Evolutionary conservation across 1,140 invertebrate species (phyloP), one percentile per base, ranked within the genome.

Genomic region (Alviniconcha marisindica): DNA sequence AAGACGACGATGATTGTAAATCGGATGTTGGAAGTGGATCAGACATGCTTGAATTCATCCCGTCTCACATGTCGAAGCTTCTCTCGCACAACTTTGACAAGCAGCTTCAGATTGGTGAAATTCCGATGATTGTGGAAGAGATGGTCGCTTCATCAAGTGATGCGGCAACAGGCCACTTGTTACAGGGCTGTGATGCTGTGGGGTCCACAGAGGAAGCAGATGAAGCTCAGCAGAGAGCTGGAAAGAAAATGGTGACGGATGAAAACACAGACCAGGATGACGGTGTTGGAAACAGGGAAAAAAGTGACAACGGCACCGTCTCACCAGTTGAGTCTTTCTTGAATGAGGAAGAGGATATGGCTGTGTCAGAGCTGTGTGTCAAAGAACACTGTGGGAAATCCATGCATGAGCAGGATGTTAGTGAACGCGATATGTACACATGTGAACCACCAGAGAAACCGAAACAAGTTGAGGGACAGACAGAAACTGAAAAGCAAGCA

Each of bases 21-120:
- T 78, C 77, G 24, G 77, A 78, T 10, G 4, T 24, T 40, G 77
- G 63, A 14, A 40, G 54, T 15, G 78, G 14, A 12, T 80, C 78
- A 44, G 78, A 80, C 56, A 12, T 78, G 36, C 38, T 80, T 10
- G 78, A 80, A 21, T 80, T 80, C 56, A 66, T 80, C 56, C 54
- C 78, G 3, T 80, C 78, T 0, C 78, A 80, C 18, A 69, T 40
- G 1, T 80, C 78, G 38, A 60, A 80, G n/a, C 28, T 60, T 28
- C 78, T 80, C 51, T 80, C 78, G 1, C 54, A 66, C n/a, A 48
- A 80, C n/a, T 80, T 80, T 21, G 36, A 80, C 56, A 66, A 44
- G 40, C 78, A 69, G 78, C 78, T 80, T 44, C 78, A 80, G 33
- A 44, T 80, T 18, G 60, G 73, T 10, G 44, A 48, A 15, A 42